Evolutionary conservation across 2,113 vertebrate genomes (phyloP).

Genomic region (Chunga burmeisteri): DNA sequence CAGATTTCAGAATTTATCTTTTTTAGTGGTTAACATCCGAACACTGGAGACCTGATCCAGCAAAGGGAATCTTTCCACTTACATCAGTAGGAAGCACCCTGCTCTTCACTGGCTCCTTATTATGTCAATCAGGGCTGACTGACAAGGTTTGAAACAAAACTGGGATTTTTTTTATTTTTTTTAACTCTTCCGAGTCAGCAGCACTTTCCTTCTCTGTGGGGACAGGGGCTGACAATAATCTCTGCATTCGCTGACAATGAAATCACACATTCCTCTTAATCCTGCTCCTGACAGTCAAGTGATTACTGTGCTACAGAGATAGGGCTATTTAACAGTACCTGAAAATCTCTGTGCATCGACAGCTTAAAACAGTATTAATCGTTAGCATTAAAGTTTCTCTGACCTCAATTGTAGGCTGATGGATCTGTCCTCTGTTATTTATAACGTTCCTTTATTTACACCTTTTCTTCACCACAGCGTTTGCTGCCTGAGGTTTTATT

Average conservation of each 20-base stretch:
- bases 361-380: slow-evolving; percentile 11
- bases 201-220: background rate
- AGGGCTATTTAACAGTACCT: slow-evolving; percentile 6
- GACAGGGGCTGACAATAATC: background rate
- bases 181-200: background rate
- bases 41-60: background rate
- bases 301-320: background rate
- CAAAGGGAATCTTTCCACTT: background rate
- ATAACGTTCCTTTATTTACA: background rate
- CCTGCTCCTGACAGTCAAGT: background rate
- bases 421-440: slow-evolving; percentile 17
- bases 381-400: background rate
- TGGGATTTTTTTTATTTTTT: background rate
- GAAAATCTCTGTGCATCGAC: background rate
- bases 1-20: background rate
- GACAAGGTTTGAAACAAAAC: background rate
- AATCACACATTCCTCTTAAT: background rate
- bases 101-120: background rate
- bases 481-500: slow-evolving; percentile 45
- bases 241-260: background rate
- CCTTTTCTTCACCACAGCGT: background rate
- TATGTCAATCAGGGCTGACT: background rate
- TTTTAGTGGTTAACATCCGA: background rate
- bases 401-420: background rate
- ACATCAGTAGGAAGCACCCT: background rate